Base-by-base conservation (phyloP, 2,113 vertebrate species). In the Panthera leo region DNA sequence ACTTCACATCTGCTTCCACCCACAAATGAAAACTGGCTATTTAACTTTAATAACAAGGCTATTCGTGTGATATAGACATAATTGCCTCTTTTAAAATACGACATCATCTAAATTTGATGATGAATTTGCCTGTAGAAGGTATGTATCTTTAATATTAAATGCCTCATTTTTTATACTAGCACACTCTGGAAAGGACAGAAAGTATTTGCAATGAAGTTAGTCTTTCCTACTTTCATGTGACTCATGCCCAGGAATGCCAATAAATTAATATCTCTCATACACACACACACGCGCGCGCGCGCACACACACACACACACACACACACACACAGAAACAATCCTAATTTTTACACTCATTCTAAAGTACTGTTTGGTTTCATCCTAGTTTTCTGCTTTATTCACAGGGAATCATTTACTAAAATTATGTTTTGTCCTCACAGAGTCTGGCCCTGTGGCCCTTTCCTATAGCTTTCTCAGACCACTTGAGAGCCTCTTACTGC, bases 391-490 rank as follows among this genome's bases (percentile, higher is more conserved):
- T 89, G 90, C 90, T 97, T 98, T 94, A 95, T 97, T 98, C 18
- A 51, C 93, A 98, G 96, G 96, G 96, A 97, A 71, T 97, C 65
- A 93, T 97, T 98, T 98, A 96, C 96, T 97, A 95, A 92, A 92
- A 92, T 92, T 97, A 89, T 94, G 93, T 94, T 84, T 93, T 91
- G 63, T 93, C 27, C 83, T 97, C 89, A 8, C 15, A 86, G 71
- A 89, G 27, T 92, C 92, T 63, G 48, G 53, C 84, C 91, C 95
- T 2, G 79, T 92, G 71, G 8, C 97, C 97, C 95, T 94, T 36
- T 84, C 80, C 84, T 89, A 8, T 94, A 87, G 65, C 96, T 98
- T 98, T 97, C 91, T 96, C 94, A 94, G 80, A 95, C 75, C 4
- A 1, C 27, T 48, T 96, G 96, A 92, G 89, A 88, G 82, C 86